Base-by-base conservation (phyloP, 2,113 vertebrate species). In the Notarius lentiginosus region DNA sequence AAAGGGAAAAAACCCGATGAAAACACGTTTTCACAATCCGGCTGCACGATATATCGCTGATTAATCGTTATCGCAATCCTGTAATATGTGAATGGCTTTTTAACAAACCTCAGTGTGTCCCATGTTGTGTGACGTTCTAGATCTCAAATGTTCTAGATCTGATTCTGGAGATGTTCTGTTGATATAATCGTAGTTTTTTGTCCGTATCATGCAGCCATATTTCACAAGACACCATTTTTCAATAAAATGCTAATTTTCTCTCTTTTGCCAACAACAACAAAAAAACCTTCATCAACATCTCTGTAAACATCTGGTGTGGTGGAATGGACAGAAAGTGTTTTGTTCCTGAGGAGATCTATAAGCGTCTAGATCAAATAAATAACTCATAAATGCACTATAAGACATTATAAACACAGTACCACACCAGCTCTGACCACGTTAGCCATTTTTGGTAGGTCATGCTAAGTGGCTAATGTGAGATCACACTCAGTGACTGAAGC, bases 271-370 rank as follows among this genome's bases (percentile, higher is more conserved):
- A 79, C 60, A 84, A 84, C 90, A 41, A 85, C 90, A 56, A 91
- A 15, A 89, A 24, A 80, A 87, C 72, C 34, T 41, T 41, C 27
- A 7, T 53, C 11, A 77, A 79, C 53, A 61, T 61, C 20, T 61
- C 56, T 61, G 97, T 99, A 99, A 99, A 99, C 97, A 96, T 93
- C 91, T 91, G 91, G 94, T 95, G 93, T 90, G 93, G 90, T 89
- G 82, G 87, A 90, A 90, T 87, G 88, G 87, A 86, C 89, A 84
- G 53, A 34, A 27, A 79, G 12, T 14, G 0, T 86, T 65, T 41
- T 89, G 84, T 90, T 90, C 89, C 89, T 65, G 41, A 53, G 79
- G 82, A 85, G 49, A 51, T 85, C 61, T 84, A 47, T 63, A 88
- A 60, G 76, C 17, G 24, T 56, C 86, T 72, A 49, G 65, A 87